These are phyloP conservation scores for Pocillopora verrucosa DNA, from an alignment of 64 coral and sea anemone species.

Conservation along the genomic window DNA sequence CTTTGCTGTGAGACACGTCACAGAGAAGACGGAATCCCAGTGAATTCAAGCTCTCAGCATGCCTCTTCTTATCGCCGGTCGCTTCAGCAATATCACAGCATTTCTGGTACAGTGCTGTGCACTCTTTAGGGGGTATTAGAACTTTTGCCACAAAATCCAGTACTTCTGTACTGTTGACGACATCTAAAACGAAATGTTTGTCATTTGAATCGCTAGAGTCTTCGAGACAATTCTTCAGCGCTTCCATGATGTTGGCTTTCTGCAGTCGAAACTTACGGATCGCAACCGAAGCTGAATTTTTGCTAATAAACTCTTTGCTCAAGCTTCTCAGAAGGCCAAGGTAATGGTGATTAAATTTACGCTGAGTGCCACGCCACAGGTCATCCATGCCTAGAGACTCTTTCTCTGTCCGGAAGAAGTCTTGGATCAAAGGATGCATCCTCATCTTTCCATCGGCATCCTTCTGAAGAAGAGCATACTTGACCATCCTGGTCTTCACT, in stretches of 20 bases:
- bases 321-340: not conserved
- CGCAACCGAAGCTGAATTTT: not conserved
- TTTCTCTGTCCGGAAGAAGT: not conserved
- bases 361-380: not conserved
- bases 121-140: not conserved
- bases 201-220: not conserved
- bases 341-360: not conserved
- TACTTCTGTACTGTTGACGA: constrained; percentile 3
- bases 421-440: constrained; percentile 2
- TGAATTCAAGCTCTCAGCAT: constrained; percentile 1
- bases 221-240: not conserved
- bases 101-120: not conserved
- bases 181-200: not conserved
- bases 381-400: not conserved
- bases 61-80: not conserved
- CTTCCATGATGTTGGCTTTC: not conserved
- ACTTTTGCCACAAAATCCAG: constrained; percentile 25
- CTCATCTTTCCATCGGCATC: not conserved
- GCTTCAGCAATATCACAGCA: not conserved
- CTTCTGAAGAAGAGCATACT: not conserved
- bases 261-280: not conserved
- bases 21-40: not conserved
- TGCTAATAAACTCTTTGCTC: constrained; percentile 10
- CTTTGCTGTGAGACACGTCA: not conserved
- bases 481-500: not conserved